Percentiles rank a stretch among this genome's conserved stretches.
Conservation (phyloP, 1,140 invertebrate species). For the Sarcophaga bullata region DNA sequence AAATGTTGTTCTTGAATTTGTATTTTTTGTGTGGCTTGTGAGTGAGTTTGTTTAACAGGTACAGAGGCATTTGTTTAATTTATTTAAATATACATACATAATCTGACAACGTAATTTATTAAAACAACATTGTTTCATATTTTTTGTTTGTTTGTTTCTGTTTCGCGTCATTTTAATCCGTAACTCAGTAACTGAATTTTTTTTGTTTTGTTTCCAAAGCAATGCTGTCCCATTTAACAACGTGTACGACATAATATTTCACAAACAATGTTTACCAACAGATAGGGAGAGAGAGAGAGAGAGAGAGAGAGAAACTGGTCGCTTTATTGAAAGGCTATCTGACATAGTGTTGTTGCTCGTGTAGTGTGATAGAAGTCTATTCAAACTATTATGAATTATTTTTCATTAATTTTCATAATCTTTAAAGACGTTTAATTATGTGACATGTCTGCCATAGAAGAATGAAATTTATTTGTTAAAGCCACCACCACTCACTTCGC, state of each 20-base stretch:
- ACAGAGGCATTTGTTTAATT: neutral
- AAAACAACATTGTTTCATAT: slow-evolving; percentile 9
- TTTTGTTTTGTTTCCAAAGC: too few species aligned
- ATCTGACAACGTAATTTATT: slow-evolving; percentile 23
- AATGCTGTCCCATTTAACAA: too few species aligned
- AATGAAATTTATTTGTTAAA: too few species aligned
- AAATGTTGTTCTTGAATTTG: neutral
- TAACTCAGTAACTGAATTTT: too few species aligned
- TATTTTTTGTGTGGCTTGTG: neutral
- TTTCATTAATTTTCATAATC: neutral
- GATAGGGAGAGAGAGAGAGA: too few species aligned
- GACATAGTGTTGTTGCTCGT: too few species aligned
- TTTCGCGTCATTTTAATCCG: neutral
- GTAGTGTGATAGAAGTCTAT: neutral
- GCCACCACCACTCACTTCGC: too few species aligned
- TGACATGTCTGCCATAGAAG: neutral
- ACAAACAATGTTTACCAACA: too few species aligned
- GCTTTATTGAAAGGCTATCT: too few species aligned
- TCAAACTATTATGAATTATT: slow-evolving; percentile 17
- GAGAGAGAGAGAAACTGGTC: too few species aligned
- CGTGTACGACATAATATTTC: too few species aligned
- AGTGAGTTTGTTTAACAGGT: neutral
- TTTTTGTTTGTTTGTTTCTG: neutral
- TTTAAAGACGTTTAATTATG: slow-evolving; percentile 3
- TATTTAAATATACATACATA: neutral